These are phyloP conservation scores for Allophyes oxyacanthae DNA, from an alignment of 2,888 invertebrate species.

Conservation along the genomic window DNA sequence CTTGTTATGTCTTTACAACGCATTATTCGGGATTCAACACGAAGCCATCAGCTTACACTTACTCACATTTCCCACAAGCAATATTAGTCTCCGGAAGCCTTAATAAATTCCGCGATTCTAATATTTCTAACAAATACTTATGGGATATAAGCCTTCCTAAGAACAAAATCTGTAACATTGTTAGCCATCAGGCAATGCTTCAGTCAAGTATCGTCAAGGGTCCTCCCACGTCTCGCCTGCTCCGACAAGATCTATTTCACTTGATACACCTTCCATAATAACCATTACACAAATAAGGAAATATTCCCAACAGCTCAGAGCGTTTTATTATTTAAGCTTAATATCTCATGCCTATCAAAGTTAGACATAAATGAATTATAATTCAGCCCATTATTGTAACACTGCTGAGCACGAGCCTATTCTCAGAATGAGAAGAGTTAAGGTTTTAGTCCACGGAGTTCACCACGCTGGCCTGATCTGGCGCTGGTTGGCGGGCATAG, in stretches of 20 bases:
- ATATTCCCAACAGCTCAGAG: constrained; percentile 1
- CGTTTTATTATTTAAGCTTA: constrained; percentile 13
- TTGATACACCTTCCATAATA: constrained; percentile 13
- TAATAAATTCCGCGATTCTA: constrained; percentile 1
- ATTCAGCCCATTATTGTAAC: too few relatives aligned
- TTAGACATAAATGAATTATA: neutral
- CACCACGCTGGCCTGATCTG: too few relatives aligned
- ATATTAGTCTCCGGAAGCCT: constrained; percentile 25
- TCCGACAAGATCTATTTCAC: constrained; percentile 12
- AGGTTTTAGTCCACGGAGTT: too few relatives aligned
- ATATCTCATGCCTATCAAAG: constrained; percentile 12
- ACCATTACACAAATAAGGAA: constrained; percentile 4
- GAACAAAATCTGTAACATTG: neutral
- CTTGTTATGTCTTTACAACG: constrained; percentile 34
- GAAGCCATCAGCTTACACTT: constrained; percentile 37
- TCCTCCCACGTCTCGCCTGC: constrained; percentile 9
- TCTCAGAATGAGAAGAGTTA: too few relatives aligned
- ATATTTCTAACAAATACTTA: too few relatives aligned
- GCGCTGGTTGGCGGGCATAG: too few relatives aligned
- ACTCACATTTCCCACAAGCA: constrained; percentile 38
- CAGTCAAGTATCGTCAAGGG: constrained; percentile 6
- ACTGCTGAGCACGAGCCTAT: too few relatives aligned
- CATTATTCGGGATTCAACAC: constrained; percentile 34
- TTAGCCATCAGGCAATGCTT: constrained; percentile 19
- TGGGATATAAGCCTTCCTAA: too few relatives aligned